These are phyloP conservation scores for Pseudorasbora parva DNA, from an alignment of 2,113 vertebrate species.

Conservation along the genomic window DNA sequence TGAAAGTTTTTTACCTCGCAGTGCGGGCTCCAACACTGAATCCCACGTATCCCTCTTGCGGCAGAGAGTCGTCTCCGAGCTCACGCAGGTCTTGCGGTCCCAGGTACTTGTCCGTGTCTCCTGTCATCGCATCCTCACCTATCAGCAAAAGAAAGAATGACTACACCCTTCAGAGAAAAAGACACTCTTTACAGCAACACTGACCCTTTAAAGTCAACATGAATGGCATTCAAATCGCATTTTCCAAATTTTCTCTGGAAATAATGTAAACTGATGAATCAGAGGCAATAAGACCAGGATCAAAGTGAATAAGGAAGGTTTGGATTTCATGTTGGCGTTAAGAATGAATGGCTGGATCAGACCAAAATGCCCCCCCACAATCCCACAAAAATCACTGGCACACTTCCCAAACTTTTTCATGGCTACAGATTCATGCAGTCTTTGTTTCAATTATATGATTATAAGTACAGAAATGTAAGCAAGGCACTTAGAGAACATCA, in stretches of 20 bases:
- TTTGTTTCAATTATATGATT: background rate
- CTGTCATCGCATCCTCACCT: conserved; percentile 98
- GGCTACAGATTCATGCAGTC: conserved; percentile 8
- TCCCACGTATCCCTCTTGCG: conserved; percentile 95
- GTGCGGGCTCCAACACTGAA: conserved; percentile 95
- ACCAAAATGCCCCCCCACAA: background rate
- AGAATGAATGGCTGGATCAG: background rate
- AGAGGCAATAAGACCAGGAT: background rate
- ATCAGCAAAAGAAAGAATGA: conserved; percentile 59
- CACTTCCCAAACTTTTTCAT: background rate
- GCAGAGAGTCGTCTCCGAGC: conserved; percentile 94
- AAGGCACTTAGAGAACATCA: conserved; percentile 22
- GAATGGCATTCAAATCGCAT: background rate
- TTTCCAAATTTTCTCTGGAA: conserved; percentile 3
- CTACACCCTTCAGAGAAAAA: background rate
- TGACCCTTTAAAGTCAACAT: background rate
- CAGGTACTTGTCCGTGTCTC: conserved; percentile 95
- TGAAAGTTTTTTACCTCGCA: conserved; percentile 82
- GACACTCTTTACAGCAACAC: background rate
- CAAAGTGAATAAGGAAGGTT: background rate
- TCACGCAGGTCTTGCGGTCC: conserved; percentile 96
- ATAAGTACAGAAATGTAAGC: conserved; percentile 18
- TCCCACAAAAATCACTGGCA: conserved; percentile 13
- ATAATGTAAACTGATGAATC: background rate
- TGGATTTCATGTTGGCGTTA: conserved; percentile 18